These are phyloP conservation scores for Ormyrus rosae DNA, from an alignment of 2,888 invertebrate species.

Conservation along the genomic window DNA sequence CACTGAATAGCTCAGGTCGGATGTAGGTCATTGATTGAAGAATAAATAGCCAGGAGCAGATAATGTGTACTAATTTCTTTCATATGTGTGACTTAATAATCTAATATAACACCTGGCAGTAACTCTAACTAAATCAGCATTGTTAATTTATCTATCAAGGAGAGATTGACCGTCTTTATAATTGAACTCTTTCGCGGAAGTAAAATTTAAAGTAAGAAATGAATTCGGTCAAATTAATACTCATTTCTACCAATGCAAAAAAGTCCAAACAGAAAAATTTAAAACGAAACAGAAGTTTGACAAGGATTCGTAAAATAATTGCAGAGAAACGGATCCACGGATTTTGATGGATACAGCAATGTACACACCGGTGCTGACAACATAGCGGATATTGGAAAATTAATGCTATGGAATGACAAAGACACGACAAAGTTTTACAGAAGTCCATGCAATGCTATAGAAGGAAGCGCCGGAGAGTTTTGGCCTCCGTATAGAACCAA, in stretches of 20 bases:
- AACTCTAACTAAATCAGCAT: neutral
- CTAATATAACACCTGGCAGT: constrained; percentile 27
- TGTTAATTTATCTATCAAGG: too few relatives aligned
- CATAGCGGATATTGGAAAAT: constrained; percentile 81
- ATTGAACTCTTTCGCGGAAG: too few relatives aligned
- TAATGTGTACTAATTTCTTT: constrained; percentile 65
- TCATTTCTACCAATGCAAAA: too few relatives aligned
- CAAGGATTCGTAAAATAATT: neutral
- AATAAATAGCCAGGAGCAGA: constrained; percentile 66
- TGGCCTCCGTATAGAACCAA: constrained; percentile 82
- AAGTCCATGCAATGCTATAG: constrained; percentile 80
- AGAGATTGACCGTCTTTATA: too few relatives aligned
- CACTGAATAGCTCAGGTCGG: constrained; percentile 66
- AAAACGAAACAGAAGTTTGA: too few relatives aligned
- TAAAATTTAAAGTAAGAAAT: too few relatives aligned
- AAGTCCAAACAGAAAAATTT: too few relatives aligned
- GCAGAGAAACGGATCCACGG: constrained; percentile 86
- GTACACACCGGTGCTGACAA: constrained; percentile 84
- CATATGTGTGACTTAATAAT: constrained; percentile 35
- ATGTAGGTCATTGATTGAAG: constrained; percentile 65
- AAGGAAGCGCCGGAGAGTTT: constrained; percentile 89
- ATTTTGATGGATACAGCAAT: constrained; percentile 86
- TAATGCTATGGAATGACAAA: constrained; percentile 84
- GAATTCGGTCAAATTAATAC: too few relatives aligned
- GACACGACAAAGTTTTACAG: constrained; percentile 78